Conservation (phyloP, 2,113 vertebrate genomes). For the Tenrec ecaudatus region DNA sequence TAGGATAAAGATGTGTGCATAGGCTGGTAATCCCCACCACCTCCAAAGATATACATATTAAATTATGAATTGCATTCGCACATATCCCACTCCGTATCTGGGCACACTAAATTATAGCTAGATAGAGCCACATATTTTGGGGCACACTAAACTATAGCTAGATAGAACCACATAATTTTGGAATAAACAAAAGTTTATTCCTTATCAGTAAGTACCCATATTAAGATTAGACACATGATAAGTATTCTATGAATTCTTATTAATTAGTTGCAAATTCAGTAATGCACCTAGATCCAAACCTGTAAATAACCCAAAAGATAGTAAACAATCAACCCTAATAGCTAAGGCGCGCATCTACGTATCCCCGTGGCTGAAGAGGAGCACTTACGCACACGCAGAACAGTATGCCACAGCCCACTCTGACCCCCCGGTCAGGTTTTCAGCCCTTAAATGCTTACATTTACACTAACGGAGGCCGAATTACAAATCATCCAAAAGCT, state of each 20-base stretch:
- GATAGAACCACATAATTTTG: constrained; percentile 26
- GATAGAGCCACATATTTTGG: constrained; percentile 19
- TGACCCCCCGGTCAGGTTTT: constrained; percentile 29
- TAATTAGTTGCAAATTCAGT: background rate
- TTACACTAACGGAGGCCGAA: constrained; percentile 43
- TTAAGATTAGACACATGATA: background rate
- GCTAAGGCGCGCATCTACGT: background rate
- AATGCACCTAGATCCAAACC: constrained; percentile 20
- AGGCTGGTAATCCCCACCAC: background rate
- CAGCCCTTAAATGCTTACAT: constrained; percentile 44
- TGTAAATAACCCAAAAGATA: constrained; percentile 15
- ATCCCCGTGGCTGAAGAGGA: background rate
- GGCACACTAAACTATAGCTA: constrained; percentile 2
- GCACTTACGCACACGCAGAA: background rate
- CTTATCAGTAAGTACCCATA: too few species aligned
- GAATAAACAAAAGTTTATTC: constrained; percentile 6
- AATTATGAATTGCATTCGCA: background rate
- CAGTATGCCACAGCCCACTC: background rate
- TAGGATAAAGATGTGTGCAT: background rate
- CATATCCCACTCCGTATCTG: background rate
- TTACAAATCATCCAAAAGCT: constrained; percentile 56
- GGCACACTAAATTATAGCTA: constrained; percentile 5
- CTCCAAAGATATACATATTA: constrained; percentile 10
- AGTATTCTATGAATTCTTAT: constrained; percentile 11
- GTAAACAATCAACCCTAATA: background rate